These are phyloP conservation scores for Istiophorus platypterus DNA, from an alignment of 2,113 vertebrate species.

Conservation along the genomic window DNA sequence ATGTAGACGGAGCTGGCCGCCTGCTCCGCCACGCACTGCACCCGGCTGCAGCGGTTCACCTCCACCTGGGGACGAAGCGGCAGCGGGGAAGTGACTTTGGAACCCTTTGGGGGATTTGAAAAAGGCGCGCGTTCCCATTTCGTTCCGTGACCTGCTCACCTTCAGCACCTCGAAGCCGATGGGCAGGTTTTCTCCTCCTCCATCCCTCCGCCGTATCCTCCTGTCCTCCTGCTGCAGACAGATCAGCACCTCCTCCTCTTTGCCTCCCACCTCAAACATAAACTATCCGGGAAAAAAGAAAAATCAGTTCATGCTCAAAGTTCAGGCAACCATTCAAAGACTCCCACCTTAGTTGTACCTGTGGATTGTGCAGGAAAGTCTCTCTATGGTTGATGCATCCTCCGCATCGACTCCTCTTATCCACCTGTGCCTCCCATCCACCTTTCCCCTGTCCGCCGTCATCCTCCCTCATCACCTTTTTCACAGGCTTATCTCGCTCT, in stretches of 20 bases:
- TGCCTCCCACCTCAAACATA: conserved; percentile 81
- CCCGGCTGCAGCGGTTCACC: conserved; percentile 84
- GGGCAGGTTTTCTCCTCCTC: conserved; percentile 85
- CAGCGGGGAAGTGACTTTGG: accelerated
- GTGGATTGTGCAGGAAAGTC: conserved; percentile 88
- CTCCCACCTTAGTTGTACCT: conserved; percentile 71
- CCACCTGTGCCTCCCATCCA: conserved; percentile 65
- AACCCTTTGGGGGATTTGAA: not conserved
- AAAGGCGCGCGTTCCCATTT: not conserved
- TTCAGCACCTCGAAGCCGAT: conserved; percentile 88
- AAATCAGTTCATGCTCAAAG: not conserved
- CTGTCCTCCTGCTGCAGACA: conserved; percentile 88
- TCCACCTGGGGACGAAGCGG: conserved; percentile 77
- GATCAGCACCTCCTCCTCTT: conserved; percentile 84
- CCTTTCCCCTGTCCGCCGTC: conserved; percentile 14
- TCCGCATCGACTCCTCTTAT: conserved; percentile 85
- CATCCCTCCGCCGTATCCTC: conserved; percentile 81
- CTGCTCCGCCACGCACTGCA: conserved; percentile 82
- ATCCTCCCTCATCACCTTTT: conserved; percentile 27
- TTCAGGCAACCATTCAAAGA: not conserved
- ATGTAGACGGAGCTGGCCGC: conserved; percentile 87
- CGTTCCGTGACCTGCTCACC: conserved; percentile 66
- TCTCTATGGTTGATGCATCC: conserved; percentile 88
- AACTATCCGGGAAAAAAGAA: conserved; percentile 74
- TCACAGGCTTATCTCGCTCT: not conserved